Evolutionary conservation across 2,797 vertebrate species (phyloP).

Genomic region (Crocidura indochinensis): DNA sequence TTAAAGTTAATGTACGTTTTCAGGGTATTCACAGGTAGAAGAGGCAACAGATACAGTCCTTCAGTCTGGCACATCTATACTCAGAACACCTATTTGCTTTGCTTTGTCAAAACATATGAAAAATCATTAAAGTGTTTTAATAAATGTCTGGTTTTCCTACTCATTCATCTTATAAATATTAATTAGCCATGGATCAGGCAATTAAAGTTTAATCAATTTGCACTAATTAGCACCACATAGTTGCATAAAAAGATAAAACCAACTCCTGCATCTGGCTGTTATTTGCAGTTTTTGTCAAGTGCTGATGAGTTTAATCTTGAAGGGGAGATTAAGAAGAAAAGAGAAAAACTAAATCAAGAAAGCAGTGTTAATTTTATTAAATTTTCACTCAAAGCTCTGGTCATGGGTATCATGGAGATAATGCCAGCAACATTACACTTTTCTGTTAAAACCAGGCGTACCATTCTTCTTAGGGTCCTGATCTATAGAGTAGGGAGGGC

Average conservation of each 20-base stretch:
- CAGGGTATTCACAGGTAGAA: conserved; percentile 79
- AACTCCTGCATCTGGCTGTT: conserved; percentile 92
- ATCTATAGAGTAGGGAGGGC: background rate
- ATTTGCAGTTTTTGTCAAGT: conserved; percentile 94
- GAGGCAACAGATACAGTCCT: conserved; percentile 85
- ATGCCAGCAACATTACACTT: conserved; percentile 87
- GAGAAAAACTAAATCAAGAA: conserved; percentile 90
- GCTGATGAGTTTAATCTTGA: conserved; percentile 94
- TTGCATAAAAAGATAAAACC: conserved; percentile 94
- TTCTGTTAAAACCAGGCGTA: conserved; percentile 60
- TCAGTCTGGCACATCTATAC: conserved; percentile 90
- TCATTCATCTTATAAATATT: conserved; percentile 94
- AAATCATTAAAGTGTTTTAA: conserved; percentile 94
- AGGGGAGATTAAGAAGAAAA: conserved; percentile 93
- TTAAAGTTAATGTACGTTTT: conserved; percentile 82
- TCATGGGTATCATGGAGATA: conserved; percentile 87
- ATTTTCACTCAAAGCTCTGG: conserved; percentile 90
- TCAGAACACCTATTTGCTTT: conserved; percentile 92
- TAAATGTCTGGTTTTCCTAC: conserved; percentile 93
- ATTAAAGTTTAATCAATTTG: conserved; percentile 95
- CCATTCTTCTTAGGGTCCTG: conserved; percentile 67
- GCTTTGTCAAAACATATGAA: conserved; percentile 93
- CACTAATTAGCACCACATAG: conserved; percentile 94
- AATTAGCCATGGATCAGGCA: conserved; percentile 94
- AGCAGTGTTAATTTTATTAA: conserved; percentile 93